Base-by-base conservation (phyloP, 2,113 vertebrate species). In the Aldabrachelys gigantea region DNA sequence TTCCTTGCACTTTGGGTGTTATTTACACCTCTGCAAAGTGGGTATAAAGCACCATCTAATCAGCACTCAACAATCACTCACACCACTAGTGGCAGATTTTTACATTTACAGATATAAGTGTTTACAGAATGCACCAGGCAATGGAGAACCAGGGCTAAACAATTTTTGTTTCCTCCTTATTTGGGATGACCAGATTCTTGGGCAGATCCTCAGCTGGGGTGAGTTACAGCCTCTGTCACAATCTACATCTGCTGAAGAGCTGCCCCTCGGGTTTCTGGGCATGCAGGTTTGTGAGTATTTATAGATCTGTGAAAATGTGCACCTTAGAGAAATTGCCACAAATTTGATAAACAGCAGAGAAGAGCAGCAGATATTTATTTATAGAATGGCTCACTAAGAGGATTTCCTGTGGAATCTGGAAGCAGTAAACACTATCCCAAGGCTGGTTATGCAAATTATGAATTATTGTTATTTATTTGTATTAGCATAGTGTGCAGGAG, bases 11-110 rank as follows among this genome's bases (percentile, higher is more conserved):
- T 31, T 29, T 62, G 27, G 29, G 13, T 35, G 5, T 19, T 72
- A 5, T 16, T 69, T 27, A n/a, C 12, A 47, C 38, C 49, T 47
- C 31, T 59, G n/a, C 49, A 80, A 95, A 85, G 9, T 10, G 21
- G 54, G 0, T 22, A 27, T 2, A 82, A 52, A 0, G 35, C 5
- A 9, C 10, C 9, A 16, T 0, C 12, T 84, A 80, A 82, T 47
- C 12, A 8, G 76, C 86, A 41, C 27, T 22, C 16, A 50, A 1
- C 13, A 24, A 7, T 44, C 9, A 49, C 38, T 92, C 27, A 10
- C 8, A 1, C 83, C 44, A 53, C 50, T 11, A 16, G 21, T 8
- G 54, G 75, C 38, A 72, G 13, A 31, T 62, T 62, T 62, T 62
- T 35, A 62, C 59, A 35, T 62, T 62, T 16, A 62, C 29, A 35